Base-by-base conservation (phyloP, 2,113 vertebrate species). In the Gymnobelideus leadbeateri region DNA sequence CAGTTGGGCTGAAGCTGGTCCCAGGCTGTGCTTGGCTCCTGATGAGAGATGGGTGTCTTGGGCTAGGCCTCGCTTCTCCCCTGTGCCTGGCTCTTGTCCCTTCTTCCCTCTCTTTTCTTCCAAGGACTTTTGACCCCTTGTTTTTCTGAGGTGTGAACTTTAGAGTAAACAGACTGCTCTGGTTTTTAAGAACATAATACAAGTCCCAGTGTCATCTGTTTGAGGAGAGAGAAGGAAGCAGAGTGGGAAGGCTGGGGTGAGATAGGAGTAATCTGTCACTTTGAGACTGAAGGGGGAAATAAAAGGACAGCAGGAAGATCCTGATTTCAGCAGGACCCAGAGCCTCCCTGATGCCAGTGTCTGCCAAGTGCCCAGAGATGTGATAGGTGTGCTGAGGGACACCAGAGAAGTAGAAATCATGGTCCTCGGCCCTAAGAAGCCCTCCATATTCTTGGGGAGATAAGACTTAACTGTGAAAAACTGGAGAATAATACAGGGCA, bases 71-170 rank as follows among this genome's bases (percentile, higher is more conserved):
- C 68, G 19, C 92, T 28, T 50, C 16, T 49, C 8, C 28, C 92
- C 57, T 61, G 46, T 28, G 28, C 21, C 68, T 77, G 37, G 31
- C 31, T 93, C 14, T 53, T 46, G 51, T 7, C 21, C 25, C 52
- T 61, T 47, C 46, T 68, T 54, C 92, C 28, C 9, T 8, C 12
- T 89, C 1, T 61, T 25, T 89, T 46, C 91, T 89, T 95, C 53
- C 55, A 91, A 93, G 89, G 84, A 93, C 43, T 61, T 52, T 93
- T 52, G 97, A 95, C 97, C 1, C 97, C 93, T 47, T 96, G 96
- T 97, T 97, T 98, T 98, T 98, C 96, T 98, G 97, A 97, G 96
- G 96, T 97, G 51, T 94, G 96, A 94, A 96, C 68, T 97, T 93
- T 94, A 98, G 94, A 97, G 94, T 98, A 97, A 98, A 97, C 92